These are phyloP conservation scores for Camponotus pennsylvanicus DNA, from an alignment of 1,140 invertebrate species.

Conservation along the genomic window DNA sequence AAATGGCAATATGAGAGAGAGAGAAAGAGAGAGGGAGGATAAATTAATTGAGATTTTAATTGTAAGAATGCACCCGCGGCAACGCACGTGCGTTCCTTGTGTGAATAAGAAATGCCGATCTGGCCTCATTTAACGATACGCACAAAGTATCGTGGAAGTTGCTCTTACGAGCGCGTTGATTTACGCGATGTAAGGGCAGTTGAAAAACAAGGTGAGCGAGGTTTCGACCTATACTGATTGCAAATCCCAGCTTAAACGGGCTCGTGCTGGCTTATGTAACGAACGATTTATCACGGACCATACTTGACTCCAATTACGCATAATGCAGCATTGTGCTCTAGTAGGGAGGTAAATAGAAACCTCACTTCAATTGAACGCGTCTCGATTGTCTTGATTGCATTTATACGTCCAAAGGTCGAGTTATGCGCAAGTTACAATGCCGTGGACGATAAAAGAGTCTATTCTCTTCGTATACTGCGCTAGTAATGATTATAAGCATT, in stretches of 20 bases:
- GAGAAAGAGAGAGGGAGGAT: background rate
- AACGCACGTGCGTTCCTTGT: background rate
- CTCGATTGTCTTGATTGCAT: constrained; percentile 56
- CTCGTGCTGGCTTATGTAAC: constrained; percentile 57
- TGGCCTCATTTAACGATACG: constrained; percentile 6
- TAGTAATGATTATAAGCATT: background rate
- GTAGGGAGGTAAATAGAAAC: constrained; percentile 61
- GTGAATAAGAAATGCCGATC: constrained; percentile 24
- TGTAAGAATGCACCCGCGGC: constrained; percentile 18
- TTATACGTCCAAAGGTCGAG: constrained; percentile 56
- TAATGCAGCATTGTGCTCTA: constrained; percentile 41
- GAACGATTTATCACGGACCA: constrained; percentile 67
- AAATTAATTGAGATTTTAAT: constrained; percentile 52
- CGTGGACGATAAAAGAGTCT: constrained; percentile 36
- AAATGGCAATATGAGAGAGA: background rate
- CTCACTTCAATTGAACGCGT: constrained; percentile 64
- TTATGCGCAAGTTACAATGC: constrained; percentile 17
- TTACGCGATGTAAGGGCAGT: constrained; percentile 15
- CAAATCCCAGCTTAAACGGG: constrained; percentile 36
- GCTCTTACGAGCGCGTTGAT: constrained; percentile 1
- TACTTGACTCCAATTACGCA: constrained; percentile 70
- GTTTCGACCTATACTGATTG: constrained; percentile 38
- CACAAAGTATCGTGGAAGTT: background rate
- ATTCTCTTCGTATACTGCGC: constrained; percentile 5
- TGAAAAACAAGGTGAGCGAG: background rate